Percentiles rank a stretch among this genome's conserved stretches.
phyloP scores from a whole-genome alignment of 2,113 vertebrate species.

The Scopus umbretta region DNA sequence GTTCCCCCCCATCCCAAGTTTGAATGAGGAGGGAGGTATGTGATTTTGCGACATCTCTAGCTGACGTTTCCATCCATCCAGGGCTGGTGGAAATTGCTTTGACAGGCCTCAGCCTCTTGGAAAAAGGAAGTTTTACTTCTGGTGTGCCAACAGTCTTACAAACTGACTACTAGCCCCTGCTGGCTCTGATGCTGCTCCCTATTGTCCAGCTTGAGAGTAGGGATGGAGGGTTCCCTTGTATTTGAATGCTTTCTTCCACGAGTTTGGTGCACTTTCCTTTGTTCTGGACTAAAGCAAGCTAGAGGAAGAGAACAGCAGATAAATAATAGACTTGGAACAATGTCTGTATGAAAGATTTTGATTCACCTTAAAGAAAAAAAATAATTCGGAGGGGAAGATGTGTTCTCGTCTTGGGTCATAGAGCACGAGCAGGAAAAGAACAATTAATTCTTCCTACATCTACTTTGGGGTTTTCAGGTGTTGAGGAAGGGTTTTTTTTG shows the following conservation, averaged over 20 bases:
- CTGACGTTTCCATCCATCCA: neutral
- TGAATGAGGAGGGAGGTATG: neutral
- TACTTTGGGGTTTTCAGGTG: neutral
- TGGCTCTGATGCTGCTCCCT: neutral
- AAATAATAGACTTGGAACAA: neutral
- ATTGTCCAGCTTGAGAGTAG: neutral
- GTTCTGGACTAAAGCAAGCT: neutral
- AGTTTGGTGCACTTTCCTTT: neutral
- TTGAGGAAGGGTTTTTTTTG: neutral
- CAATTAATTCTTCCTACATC: neutral
- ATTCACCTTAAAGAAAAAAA: neutral
- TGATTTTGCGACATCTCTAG: neutral
- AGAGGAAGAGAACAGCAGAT: neutral
- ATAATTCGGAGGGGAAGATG: neutral
- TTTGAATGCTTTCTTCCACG: neutral
- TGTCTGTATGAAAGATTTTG: neutral
- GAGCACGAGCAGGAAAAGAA: neutral
- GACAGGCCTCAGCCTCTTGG: neutral
- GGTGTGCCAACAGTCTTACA: neutral
- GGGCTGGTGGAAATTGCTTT: neutral
- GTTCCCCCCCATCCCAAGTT: neutral
- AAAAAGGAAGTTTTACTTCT: neutral
- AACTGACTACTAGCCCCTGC: neutral
- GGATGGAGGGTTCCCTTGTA: neutral
- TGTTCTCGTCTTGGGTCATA: neutral